phyloP scores from a whole-genome alignment of 2,888 invertebrate species.

The Schrankia costaestrigalis region DNA sequence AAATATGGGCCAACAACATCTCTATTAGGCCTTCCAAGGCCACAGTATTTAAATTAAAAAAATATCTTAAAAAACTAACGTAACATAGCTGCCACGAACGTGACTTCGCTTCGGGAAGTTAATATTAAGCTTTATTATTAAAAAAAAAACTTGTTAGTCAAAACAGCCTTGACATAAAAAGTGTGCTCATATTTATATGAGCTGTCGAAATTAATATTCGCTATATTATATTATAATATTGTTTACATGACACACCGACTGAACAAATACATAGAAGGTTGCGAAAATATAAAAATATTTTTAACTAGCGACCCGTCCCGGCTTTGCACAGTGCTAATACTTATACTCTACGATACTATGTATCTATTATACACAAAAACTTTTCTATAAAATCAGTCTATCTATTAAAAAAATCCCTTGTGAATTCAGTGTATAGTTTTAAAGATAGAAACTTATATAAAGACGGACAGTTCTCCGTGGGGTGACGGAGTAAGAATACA shows the following conservation, averaged over 20 bases:
- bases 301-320: too few species aligned
- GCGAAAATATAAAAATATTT: too few species aligned
- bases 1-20: constrained; percentile 4
- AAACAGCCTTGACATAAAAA: constrained; percentile 6
- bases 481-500: too few species aligned
- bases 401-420: too few species aligned
- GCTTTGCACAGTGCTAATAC: too few species aligned
- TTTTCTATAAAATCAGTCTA: too few species aligned
- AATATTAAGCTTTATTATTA: constrained; percentile 5
- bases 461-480: too few species aligned
- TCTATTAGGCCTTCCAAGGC: constrained; percentile 4
- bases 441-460: too few species aligned
- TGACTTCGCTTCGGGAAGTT: constrained; percentile 9
- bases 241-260: constrained; percentile 6
- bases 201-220: constrained; percentile 13
- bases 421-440: too few species aligned
- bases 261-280: too few species aligned
- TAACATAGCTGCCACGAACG: constrained; percentile 3
- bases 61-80: constrained; percentile 4
- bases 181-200: constrained; percentile 9
- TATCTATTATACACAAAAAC: too few species aligned
- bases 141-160: constrained; percentile 11
- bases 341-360: too few species aligned
- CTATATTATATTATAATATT: constrained; percentile 7
- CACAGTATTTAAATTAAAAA: constrained; percentile 1